A percentile compares a stretch with the other conserved stretches of the same genome.
phyloP scores from a whole-genome alignment of 2,113 vertebrate genomes.

The Pogona vitticeps region DNA sequence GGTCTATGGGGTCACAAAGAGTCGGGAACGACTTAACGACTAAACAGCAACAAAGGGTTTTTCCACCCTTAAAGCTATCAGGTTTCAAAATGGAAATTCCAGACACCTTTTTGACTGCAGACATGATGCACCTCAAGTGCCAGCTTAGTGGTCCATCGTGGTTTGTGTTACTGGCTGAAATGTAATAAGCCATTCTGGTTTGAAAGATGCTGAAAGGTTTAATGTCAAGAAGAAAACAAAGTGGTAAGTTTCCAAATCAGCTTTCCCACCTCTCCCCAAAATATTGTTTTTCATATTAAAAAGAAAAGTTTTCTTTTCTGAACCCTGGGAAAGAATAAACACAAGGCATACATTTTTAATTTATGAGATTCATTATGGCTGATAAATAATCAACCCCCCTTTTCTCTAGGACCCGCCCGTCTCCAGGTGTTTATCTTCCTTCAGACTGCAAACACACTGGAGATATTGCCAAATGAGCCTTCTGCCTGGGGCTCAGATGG shows the following conservation, averaged over 20 bases:
- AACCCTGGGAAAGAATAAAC: constrained; percentile 39
- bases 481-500: constrained; percentile 27
- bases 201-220: not conserved
- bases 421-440: constrained; percentile 49
- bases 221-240: constrained; percentile 18
- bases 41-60: no score
- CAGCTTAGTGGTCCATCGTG: not conserved
- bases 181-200: not conserved
- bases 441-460: constrained; percentile 28
- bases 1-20: no score
- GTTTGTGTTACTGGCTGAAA: constrained; percentile 25
- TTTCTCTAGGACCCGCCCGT: constrained; percentile 34
- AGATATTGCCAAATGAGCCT: not conserved
- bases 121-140: not conserved
- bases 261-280: constrained; percentile 21
- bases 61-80: constrained; percentile 24
- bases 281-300: not conserved
- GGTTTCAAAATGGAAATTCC: constrained; percentile 19
- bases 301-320: constrained; percentile 16
- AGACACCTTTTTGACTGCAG: not conserved
- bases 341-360: constrained; percentile 56
- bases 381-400: constrained; percentile 40
- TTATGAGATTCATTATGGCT: constrained; percentile 52
- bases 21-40: no score
- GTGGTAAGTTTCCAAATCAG: constrained; percentile 36